Evolutionary conservation across 1,140 invertebrate species (phyloP), one percentile per base, ranked within the genome.

Genomic region (Drosophila hydei): DNA sequence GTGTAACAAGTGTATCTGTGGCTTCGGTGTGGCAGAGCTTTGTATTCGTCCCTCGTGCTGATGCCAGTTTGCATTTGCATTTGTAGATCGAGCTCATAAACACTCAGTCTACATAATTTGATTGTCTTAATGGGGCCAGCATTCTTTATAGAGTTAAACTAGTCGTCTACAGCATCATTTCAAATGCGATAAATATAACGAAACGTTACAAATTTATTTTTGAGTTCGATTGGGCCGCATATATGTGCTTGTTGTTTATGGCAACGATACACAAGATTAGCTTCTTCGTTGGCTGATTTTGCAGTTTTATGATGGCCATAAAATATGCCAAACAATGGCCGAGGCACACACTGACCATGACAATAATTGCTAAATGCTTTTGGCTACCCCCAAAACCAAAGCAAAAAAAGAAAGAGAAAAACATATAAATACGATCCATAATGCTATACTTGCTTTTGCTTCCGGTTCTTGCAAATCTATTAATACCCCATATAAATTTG

Each of bases 331-430:
- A 71, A 83, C 74, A 81, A 83, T 81, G 54, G 60, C 48, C 54
- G 61, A 80, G 76, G 54, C 16, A 40, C n/a, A 50, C n/a, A 52
- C 52, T 0, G 47, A 55, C 62, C 55, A 72, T 79, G 72, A 75
- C 76, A 79, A 85, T 79, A 67, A 85, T 84, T 74, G 77, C 69
- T 84, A 80, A 84, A 84, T 84, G 80, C 62, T 84, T 78, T 83
- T 60, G 72, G 75, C 75, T 83, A 79, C 79, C 52, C 70, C 23
- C 62, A 51, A 67, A 60, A 55, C 14, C n/a, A 38, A 27, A 33
- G 11, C 11, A 60, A 56, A 65, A 60, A 27, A 51, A 58, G 16
- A 43, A 18, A 27, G 4, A 14, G 38, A 14, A 40, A 1, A 16
- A 40, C 6, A 40, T 40, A 16, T 12, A 38, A 52, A 51, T 27